These are phyloP conservation scores for Zoanthus sansibaricus DNA, from an alignment of 92 coral and sea anemone species.

Conservation along the genomic window DNA sequence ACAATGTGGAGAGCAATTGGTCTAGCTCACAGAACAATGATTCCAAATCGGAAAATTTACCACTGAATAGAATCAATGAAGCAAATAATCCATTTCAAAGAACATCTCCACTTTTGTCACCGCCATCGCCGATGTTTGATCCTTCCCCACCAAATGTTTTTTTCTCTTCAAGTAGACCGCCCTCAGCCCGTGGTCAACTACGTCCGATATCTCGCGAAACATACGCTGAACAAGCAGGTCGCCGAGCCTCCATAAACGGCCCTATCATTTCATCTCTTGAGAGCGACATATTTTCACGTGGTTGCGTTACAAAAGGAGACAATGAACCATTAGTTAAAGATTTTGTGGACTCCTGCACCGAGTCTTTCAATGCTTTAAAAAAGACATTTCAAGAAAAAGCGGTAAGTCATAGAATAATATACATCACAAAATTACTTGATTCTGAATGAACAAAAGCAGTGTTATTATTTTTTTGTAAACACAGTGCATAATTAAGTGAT, in stretches of 20 bases:
- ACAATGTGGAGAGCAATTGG: neutral
- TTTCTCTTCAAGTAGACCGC: neutral
- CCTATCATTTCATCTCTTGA: neutral
- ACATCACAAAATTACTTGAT: too few species aligned
- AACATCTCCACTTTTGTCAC: constrained; percentile 24
- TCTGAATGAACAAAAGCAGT: too few species aligned
- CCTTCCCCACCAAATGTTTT: neutral
- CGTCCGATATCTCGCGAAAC: constrained; percentile 15
- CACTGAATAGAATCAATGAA: neutral
- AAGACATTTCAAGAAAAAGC: constrained; percentile 1
- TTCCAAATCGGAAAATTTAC: neutral
- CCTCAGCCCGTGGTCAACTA: constrained; percentile 27
- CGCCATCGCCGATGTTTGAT: constrained; percentile 12
- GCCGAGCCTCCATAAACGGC: constrained; percentile 29
- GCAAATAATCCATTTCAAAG: neutral
- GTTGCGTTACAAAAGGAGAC: neutral
- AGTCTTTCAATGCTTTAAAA: constrained; percentile 4
- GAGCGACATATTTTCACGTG: neutral
- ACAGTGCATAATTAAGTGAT: too few species aligned
- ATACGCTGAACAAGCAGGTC: neutral
- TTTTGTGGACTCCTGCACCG: constrained; percentile 25
- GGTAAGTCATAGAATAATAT: constrained; percentile 6
- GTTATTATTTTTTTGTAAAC: too few species aligned
- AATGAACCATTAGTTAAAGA: constrained; percentile 6
- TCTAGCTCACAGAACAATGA: neutral